phyloP scores from a whole-genome alignment of 2,888 invertebrate genomes.

The Auanema freiburgensis region DNA sequence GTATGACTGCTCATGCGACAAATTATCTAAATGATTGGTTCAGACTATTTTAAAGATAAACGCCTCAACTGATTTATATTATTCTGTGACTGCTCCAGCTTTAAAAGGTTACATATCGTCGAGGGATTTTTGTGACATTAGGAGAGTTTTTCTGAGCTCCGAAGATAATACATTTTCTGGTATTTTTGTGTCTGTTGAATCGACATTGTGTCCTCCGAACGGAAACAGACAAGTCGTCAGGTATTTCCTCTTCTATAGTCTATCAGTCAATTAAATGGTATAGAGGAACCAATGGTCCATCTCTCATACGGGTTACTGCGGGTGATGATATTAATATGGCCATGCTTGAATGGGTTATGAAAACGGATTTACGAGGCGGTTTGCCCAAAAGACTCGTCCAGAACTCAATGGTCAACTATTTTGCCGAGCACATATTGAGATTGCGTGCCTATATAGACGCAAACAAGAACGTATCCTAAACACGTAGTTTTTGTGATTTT shows the following conservation, averaged over 20 bases:
- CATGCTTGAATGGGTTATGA: slow-evolving; percentile 42
- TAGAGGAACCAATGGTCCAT: slow-evolving; percentile 40
- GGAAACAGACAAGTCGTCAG: slow-evolving; percentile 29
- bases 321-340: slow-evolving; percentile 13
- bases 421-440: slow-evolving; percentile 28
- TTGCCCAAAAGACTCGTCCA: slow-evolving; percentile 36
- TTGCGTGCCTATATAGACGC: slow-evolving; percentile 26
- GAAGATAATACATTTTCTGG: slow-evolving; percentile 23
- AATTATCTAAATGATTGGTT: slow-evolving; percentile 9
- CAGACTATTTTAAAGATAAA: slow-evolving; percentile 44
- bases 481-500: neutral
- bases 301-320: slow-evolving; percentile 28
- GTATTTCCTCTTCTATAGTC: slow-evolving; percentile 3
- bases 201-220: slow-evolving; percentile 30
- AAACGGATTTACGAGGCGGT: slow-evolving; percentile 39
- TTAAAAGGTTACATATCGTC: slow-evolving; percentile 57
- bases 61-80: slow-evolving; percentile 48
- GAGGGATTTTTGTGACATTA: slow-evolving; percentile 34
- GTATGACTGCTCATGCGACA: slow-evolving; percentile 10
- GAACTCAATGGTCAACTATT: slow-evolving; percentile 38
- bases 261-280: slow-evolving; percentile 6
- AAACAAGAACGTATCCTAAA: neutral
- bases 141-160: slow-evolving; percentile 25
- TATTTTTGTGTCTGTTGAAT: slow-evolving; percentile 39
- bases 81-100: slow-evolving; percentile 53